Percentiles rank a stretch among this genome's conserved stretches.
These are phyloP conservation scores for Dryobotodes eremita DNA, from an alignment of 2,888 invertebrate species.

Conservation along the genomic window DNA sequence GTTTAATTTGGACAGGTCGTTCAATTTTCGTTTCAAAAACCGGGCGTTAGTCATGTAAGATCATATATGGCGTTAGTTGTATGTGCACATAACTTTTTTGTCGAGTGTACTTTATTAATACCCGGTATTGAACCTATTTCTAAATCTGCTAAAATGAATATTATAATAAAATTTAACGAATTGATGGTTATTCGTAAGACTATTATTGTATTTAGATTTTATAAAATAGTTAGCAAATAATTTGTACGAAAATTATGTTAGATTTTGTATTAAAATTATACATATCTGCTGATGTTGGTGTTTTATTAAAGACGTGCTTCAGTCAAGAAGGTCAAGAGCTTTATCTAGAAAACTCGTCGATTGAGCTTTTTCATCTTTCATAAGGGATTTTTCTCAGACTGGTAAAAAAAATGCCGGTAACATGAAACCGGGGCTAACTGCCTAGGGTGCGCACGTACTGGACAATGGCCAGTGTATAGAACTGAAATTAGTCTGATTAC, in stretches of 20 bases:
- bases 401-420: no score
- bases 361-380: neutral
- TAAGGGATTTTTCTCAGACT: no score
- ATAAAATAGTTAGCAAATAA: slow-evolving; percentile 58
- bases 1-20: neutral
- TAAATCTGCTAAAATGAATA: slow-evolving; percentile 43
- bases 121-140: neutral
- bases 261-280: slow-evolving; percentile 71
- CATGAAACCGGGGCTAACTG: no score
- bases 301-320: slow-evolving; percentile 36
- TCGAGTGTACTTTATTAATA: slow-evolving; percentile 13
- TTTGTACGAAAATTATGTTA: slow-evolving; percentile 69
- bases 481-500: no score
- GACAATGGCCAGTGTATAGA: no score
- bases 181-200: slow-evolving; percentile 60
- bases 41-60: neutral
- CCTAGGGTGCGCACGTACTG: no score
- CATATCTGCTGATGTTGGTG: slow-evolving; percentile 59
- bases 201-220: slow-evolving; percentile 66
- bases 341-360: neutral
- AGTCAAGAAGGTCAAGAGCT: neutral
- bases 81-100: neutral
- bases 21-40: neutral
- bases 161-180: slow-evolving; percentile 48
- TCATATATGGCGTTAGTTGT: slow-evolving; percentile 19